These are phyloP conservation scores for Pantala flavescens DNA, from an alignment of 1,140 invertebrate species.

Conservation along the genomic window DNA sequence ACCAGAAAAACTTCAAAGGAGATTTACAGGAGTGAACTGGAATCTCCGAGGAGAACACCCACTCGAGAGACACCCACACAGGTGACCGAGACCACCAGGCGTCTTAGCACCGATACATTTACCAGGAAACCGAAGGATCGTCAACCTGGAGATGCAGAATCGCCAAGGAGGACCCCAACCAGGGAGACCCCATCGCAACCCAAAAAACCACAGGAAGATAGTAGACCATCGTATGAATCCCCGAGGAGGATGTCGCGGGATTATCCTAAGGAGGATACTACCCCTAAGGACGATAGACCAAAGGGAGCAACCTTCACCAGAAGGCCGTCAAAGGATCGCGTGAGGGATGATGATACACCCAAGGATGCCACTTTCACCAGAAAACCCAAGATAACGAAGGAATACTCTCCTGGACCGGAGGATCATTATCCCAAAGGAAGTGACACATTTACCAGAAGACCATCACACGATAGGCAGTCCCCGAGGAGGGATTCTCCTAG, in stretches of 20 bases:
- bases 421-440: background rate
- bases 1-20: background rate
- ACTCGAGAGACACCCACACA: background rate
- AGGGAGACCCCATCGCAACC: too few species aligned
- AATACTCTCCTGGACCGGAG: background rate
- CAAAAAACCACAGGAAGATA: too few species aligned
- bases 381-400: background rate
- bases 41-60: background rate
- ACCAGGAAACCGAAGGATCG: too few species aligned
- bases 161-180: too few species aligned
- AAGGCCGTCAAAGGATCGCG: background rate
- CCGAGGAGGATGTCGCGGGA: too few species aligned
- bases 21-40: background rate
- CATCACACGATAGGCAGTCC: background rate
- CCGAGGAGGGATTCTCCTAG: background rate
- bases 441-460: background rate
- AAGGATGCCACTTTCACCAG: background rate
- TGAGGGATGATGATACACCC: background rate
- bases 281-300: background rate
- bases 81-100: background rate
- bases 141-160: constrained; percentile 24
- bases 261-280: too few species aligned
- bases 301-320: background rate
- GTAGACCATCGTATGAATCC: too few species aligned
- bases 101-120: background rate